Conservation (phyloP, 2,113 vertebrate species). For the Rhynchopsitta pachyrhyncha region DNA sequence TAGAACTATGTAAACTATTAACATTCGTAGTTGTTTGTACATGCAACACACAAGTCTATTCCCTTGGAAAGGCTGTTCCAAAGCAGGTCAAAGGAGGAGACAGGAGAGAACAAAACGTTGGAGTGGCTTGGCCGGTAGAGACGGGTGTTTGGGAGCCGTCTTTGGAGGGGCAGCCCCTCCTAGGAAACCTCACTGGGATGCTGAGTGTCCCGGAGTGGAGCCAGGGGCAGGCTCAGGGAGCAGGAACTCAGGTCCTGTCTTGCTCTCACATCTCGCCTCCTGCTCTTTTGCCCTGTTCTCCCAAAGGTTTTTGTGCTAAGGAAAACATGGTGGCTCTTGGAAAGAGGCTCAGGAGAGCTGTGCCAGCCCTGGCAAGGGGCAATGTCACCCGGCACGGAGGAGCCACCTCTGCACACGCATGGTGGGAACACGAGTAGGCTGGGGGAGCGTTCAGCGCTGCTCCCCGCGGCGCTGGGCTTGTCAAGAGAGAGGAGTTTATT, state of each 20-base stretch:
- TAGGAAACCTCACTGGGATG: background rate
- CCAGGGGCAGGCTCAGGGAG: background rate
- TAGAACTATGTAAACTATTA: constrained; percentile 24
- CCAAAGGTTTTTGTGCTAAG: fast-evolving
- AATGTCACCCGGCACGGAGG: background rate
- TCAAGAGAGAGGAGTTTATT: constrained; percentile 29
- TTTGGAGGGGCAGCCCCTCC: background rate
- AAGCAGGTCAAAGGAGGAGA: constrained; percentile 3
- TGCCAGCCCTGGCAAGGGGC: background rate
- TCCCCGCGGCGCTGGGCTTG: background rate
- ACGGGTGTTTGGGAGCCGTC: background rate
- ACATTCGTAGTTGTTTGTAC: background rate
- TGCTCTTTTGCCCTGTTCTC: background rate
- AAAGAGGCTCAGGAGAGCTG: background rate
- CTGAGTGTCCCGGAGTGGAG: fast-evolving
- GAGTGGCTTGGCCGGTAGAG: background rate
- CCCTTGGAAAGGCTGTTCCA: background rate
- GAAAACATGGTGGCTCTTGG: background rate
- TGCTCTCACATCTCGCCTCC: background rate
- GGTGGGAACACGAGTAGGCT: background rate
- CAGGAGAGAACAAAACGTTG: background rate
- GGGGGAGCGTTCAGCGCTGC: background rate
- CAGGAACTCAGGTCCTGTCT: background rate
- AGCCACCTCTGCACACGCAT: background rate
- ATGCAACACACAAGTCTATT: background rate